Percentiles rank a stretch among this genome's conserved stretches.
Evolutionary conservation across 2,888 invertebrate genomes (phyloP).

Genomic region (Erebia palarica): DNA sequence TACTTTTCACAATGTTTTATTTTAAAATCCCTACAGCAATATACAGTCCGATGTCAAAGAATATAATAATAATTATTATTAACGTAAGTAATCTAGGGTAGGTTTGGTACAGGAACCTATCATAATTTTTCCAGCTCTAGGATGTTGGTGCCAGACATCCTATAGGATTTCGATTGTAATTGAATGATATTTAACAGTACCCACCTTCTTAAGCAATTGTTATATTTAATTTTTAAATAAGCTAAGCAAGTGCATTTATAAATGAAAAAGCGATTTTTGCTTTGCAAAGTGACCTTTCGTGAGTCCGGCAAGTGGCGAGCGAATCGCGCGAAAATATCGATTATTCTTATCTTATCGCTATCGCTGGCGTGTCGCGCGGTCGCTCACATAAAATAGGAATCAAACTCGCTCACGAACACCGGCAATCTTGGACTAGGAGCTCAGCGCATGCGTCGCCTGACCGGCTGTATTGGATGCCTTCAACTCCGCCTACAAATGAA

Average conservation of each 20-base stretch:
- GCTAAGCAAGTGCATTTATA: neutral
- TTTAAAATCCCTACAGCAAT: no score
- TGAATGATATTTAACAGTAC: no score
- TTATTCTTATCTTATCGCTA: conserved; percentile 56
- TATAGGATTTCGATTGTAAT: no score
- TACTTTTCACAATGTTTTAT: no score
- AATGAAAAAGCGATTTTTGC: conserved; percentile 21
- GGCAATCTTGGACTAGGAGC: conserved; percentile 28
- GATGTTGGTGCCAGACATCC: no score
- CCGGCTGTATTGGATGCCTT: conserved; percentile 63
- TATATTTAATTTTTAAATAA: neutral
- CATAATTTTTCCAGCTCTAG: no score
- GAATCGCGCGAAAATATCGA: conserved; percentile 77
- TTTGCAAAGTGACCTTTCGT: conserved; percentile 70
- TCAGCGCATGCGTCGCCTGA: conserved; percentile 65
- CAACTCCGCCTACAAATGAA: conserved; percentile 67
- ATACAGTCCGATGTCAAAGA: no score
- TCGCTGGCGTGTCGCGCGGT: conserved; percentile 65
- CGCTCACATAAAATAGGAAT: conserved; percentile 61
- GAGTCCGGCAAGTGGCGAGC: conserved; percentile 60
- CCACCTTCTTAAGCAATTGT: neutral
- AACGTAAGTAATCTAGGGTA: no score
- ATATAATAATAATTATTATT: no score
- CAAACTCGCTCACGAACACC: conserved; percentile 58
- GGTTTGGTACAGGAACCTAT: no score